A percentile compares a stretch with the other conserved stretches of the same genome.
These are phyloP conservation scores for Eumeta japonica DNA, from an alignment of 1,140 invertebrate species.

Conservation along the genomic window DNA sequence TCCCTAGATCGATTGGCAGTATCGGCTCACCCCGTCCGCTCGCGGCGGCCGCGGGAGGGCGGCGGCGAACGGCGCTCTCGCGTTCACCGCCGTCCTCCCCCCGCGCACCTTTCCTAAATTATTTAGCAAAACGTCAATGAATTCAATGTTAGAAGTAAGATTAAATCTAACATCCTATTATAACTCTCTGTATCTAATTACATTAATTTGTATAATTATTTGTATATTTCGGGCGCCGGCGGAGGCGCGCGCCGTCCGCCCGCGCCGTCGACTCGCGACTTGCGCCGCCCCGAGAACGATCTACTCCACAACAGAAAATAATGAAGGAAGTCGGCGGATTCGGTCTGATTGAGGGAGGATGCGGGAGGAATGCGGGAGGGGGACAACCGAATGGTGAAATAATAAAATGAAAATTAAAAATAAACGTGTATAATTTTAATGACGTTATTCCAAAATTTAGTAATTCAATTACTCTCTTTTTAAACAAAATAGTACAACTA, in stretches of 20 bases:
- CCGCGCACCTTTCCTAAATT: constrained; percentile 29
- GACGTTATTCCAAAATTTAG: too few species aligned
- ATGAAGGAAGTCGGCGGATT: background rate
- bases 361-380: constrained; percentile 2
- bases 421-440: too few species aligned
- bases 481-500: constrained; percentile 4
- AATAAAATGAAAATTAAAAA: constrained; percentile 46
- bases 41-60: constrained; percentile 1
- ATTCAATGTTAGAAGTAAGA: constrained; percentile 57
- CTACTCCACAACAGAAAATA: background rate
- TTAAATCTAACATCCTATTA: constrained; percentile 57
- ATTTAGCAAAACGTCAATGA: constrained; percentile 56
- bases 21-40: constrained; percentile 25
- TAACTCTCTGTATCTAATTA: constrained; percentile 42
- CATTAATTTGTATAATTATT: constrained; percentile 37
- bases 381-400: constrained; percentile 14
- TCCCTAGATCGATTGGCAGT: constrained; percentile 54
- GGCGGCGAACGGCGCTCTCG: constrained; percentile 1
- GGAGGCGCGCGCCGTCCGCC: constrained; percentile 16
- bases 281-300: background rate
- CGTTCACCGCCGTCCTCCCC: constrained; percentile 1
- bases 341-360: background rate
- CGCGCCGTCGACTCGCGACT: background rate
- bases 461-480: too few species aligned
- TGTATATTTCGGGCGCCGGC: constrained; percentile 29